Percentiles rank a stretch among this genome's conserved stretches.
These are phyloP conservation scores for Epizoanthus stellaris DNA, from an alignment of 92 coral and sea anemone genomes.

Conservation along the genomic window DNA sequence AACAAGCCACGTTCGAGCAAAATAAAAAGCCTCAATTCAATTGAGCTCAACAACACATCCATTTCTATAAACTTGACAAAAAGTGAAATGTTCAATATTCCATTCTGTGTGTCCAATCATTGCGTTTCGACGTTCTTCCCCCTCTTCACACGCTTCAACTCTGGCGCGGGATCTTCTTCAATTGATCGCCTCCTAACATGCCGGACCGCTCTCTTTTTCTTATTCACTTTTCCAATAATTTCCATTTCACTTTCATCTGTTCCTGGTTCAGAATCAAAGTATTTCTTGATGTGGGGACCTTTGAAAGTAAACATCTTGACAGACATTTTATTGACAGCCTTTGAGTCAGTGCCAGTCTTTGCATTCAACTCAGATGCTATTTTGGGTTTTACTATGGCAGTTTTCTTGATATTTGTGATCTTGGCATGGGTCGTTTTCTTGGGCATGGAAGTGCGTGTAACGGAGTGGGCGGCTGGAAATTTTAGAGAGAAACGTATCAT, in stretches of 20 bases:
- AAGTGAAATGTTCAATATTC: background rate
- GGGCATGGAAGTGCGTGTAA: constrained; percentile 24
- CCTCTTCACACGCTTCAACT: constrained; percentile 25
- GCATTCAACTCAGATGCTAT: background rate
- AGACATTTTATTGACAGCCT: constrained; percentile 20
- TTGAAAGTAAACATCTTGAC: constrained; percentile 35
- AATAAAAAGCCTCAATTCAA: too few species aligned
- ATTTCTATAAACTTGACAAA: background rate
- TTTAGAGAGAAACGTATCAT: background rate
- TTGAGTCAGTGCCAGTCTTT: constrained; percentile 4
- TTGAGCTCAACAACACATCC: too few species aligned
- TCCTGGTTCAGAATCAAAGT: constrained; percentile 76
- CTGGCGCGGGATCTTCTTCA: background rate
- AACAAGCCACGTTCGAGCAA: too few species aligned
- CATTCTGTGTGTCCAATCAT: background rate
- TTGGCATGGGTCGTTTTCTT: constrained; percentile 9
- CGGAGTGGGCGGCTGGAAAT: background rate
- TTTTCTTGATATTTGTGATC: constrained; percentile 10
- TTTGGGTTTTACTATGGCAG: background rate
- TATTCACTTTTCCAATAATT: constrained; percentile 79
- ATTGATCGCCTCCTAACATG: constrained; percentile 27
- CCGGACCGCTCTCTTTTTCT: constrained; percentile 59
- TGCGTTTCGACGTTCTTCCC: background rate
- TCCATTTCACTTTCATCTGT: constrained; percentile 82
- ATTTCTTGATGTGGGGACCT: constrained; percentile 65